A percentile compares a stretch with the other conserved stretches of the same genome.
phyloP scores from a whole-genome alignment of 1,140 invertebrate species.

The Panonychus citri region DNA sequence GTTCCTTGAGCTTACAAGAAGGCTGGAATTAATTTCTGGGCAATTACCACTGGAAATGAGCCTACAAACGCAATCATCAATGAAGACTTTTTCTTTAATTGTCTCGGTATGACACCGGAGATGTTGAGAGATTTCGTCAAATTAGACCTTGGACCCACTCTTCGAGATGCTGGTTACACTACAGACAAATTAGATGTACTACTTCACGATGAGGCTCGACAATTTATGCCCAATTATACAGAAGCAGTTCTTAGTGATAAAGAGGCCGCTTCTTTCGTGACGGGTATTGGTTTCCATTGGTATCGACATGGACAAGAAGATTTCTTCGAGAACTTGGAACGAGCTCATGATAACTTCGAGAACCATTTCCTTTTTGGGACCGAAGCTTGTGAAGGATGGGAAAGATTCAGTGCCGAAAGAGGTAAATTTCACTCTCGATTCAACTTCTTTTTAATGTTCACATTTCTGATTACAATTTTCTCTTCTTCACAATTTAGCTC shows the following conservation, averaged over 20 bases:
- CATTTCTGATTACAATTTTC: background rate
- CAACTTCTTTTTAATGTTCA: background rate
- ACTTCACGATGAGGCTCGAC: constrained; percentile 1
- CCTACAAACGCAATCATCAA: constrained; percentile 18
- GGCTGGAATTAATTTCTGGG: constrained; percentile 32
- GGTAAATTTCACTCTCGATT: background rate
- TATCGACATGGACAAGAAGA: constrained; percentile 22
- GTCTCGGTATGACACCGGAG: background rate
- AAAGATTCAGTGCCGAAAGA: background rate
- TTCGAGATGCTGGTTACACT: constrained; percentile 20
- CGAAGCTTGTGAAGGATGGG: constrained; percentile 22
- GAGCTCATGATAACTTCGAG: constrained; percentile 27
- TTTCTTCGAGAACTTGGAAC: constrained; percentile 17
- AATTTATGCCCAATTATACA: background rate
- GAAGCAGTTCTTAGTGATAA: constrained; percentile 5
- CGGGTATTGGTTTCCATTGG: constrained; percentile 39
- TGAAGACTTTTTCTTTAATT: background rate
- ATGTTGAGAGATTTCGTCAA: constrained; percentile 3
- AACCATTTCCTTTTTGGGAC: constrained; percentile 41
- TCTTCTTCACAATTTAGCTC: background rate
- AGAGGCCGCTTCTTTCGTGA: constrained; percentile 5
- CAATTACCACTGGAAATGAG: constrained; percentile 35
- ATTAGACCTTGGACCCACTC: constrained; percentile 1
- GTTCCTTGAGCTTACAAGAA: constrained; percentile 34
- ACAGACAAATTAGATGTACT: constrained; percentile 10